Evolutionary conservation across 2,888 invertebrate species (phyloP).

Genomic region (Vanessa cardui): DNA sequence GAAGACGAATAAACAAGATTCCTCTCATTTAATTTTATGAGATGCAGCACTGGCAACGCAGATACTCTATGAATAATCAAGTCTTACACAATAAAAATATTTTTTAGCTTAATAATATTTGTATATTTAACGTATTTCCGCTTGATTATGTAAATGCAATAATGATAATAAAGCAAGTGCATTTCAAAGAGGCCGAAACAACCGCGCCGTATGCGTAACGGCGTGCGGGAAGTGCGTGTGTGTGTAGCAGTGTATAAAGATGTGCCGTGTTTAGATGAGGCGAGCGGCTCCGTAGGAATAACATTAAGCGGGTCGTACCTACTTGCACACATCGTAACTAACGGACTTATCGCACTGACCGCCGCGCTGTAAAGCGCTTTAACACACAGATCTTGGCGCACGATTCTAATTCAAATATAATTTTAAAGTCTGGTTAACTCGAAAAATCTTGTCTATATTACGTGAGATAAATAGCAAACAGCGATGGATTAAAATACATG

Average conservation of each 20-base stretch:
- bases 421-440: not conserved
- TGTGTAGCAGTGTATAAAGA: constrained; percentile 13
- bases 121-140: not conserved
- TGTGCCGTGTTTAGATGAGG: constrained; percentile 26
- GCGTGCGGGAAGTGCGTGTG: constrained; percentile 4
- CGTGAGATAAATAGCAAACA: not conserved
- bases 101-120: not conserved
- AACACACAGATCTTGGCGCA: not conserved
- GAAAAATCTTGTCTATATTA: not conserved
- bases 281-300: constrained; percentile 32
- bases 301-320: constrained; percentile 38
- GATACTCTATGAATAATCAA: not conserved
- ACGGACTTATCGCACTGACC: constrained; percentile 33
- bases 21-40: not conserved
- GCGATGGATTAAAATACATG: not conserved
- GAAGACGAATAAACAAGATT: constrained; percentile 1
- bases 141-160: constrained; percentile 17
- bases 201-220: constrained; percentile 17
- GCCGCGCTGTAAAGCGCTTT: constrained; percentile 7
- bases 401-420: not conserved
- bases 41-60: not conserved
- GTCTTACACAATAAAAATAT: not conserved
- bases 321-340: constrained; percentile 36
- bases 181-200: constrained; percentile 20
- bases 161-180: constrained; percentile 20